These are phyloP conservation scores for Cinara cedri DNA, from an alignment of 2,888 invertebrate genomes.

Conservation along the genomic window DNA sequence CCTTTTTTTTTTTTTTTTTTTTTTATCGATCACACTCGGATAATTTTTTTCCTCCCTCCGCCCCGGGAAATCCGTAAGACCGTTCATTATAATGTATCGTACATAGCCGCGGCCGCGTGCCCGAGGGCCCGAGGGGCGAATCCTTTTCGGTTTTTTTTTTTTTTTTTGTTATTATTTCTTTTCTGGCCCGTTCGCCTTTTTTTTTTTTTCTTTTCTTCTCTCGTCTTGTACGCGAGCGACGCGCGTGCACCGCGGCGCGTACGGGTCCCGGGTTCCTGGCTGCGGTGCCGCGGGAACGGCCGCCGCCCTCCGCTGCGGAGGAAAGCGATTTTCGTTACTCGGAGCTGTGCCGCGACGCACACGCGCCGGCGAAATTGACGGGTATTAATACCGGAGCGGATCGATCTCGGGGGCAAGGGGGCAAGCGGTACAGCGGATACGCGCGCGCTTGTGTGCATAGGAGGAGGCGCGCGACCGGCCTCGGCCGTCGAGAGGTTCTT, in stretches of 20 bases:
- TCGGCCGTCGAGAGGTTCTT: no score
- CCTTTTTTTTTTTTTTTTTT: no score
- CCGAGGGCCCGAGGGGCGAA: background rate
- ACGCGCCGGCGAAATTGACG: constrained; percentile 50
- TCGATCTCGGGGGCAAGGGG: constrained; percentile 43
- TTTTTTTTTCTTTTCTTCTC: no score
- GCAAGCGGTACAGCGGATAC: constrained; percentile 46
- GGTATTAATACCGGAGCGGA: constrained; percentile 56
- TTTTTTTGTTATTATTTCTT: background rate
- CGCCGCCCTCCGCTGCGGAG: background rate
- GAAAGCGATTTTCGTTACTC: constrained; percentile 48
- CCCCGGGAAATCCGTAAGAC: background rate
- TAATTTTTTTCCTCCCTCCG: no score
- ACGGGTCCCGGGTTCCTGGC: no score
- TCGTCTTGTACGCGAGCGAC: background rate
- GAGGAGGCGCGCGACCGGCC: no score
- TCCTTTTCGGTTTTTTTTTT: background rate
- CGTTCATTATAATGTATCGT: no score
- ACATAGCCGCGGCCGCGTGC: constrained; percentile 4
- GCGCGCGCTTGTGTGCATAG: constrained; percentile 46
- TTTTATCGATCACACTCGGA: no score
- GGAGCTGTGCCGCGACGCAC: no score
- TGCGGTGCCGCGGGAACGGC: no score
- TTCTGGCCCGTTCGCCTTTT: no score
- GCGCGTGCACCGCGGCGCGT: no score